phyloP scores from a whole-genome alignment of 2,888 invertebrate species.

The Hirtodrosophila histrioides region DNA sequence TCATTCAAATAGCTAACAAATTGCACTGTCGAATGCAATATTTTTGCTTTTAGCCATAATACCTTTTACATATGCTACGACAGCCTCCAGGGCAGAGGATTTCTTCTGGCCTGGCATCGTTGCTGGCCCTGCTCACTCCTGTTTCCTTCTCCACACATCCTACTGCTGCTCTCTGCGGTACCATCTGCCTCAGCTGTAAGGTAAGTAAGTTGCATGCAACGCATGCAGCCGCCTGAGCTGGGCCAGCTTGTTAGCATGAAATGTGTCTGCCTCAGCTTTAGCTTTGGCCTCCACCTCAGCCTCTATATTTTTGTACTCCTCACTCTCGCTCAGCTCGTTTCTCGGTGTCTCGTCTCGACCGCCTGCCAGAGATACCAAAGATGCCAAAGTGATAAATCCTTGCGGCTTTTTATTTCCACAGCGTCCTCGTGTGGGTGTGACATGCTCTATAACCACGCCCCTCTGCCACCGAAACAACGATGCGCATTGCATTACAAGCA shows the following conservation, averaged over 20 bases:
- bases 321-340: not conserved
- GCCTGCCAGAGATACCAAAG: slow-evolving; percentile 53
- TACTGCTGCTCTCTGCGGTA: not conserved
- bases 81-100: slow-evolving; percentile 51
- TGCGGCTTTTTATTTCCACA: slow-evolving; percentile 77
- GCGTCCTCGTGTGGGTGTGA: slow-evolving; percentile 61
- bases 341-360: not conserved
- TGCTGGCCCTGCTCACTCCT: not conserved
- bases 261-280: slow-evolving; percentile 60
- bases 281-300: not conserved
- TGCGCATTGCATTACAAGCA: slow-evolving; percentile 78
- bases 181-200: slow-evolving; percentile 22
- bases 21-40: slow-evolving; percentile 82
- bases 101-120: slow-evolving; percentile 29
- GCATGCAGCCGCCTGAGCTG: slow-evolving; percentile 17
- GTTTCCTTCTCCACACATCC: not conserved
- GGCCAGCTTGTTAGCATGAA: slow-evolving; percentile 76
- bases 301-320: not conserved
- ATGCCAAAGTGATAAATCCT: slow-evolving; percentile 79
- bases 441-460: slow-evolving; percentile 55
- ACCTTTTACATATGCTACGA: slow-evolving; percentile 79
- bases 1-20: slow-evolving; percentile 80
- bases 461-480: slow-evolving; percentile 13
- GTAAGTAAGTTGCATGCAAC: slow-evolving; percentile 69
- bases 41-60: slow-evolving; percentile 80